Base-by-base conservation (phyloP, 2,888 invertebrate genomes). In the Thyatira batis region DNA sequence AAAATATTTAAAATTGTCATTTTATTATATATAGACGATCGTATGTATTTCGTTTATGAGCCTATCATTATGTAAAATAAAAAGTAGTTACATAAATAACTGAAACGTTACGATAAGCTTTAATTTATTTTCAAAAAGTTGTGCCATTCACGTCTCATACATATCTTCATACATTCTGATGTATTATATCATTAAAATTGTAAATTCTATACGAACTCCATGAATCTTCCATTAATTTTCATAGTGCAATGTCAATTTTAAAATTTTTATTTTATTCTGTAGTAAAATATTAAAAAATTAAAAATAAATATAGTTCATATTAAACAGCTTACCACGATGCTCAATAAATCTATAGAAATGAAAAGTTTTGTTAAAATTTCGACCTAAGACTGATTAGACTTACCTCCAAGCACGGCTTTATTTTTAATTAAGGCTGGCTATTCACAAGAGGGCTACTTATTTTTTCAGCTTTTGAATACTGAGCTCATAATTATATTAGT, bases 301-400 rank as follows among this genome's bases (percentile, higher is more conserved):
- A 46, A 27, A 17, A 48, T 51, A 39, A 48, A 5, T 45, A 54
- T 51, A 49, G 20, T 44, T 48, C 54, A 59, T 63, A 60, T 55
- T 59, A 69, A 72, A 61, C 48, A 69, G 77, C 78, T 78, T 80
- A 74, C 74, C 70, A 71, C 67, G 69, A 69, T 79, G 85, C 84
- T 85, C 85, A 85, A 84, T 74, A 71, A 66, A 51, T 71, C 68
- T 68, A 66, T 67, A 67, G 58, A 67, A 61, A 60, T 63, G 55
- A 52, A 68, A 51, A 55, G 59, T 63, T 57, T 60, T 71, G 78
- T 77, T 57, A 71, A 82, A 78, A 75, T 82, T 84, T 88, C 85
- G 76, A 87, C 84, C 84, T 86, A 90, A 90, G 89, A 90, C 89
- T 90, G 89, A 90, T 84, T 89, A 89, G 89, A 87, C 76, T 87